Evolutionary conservation across 2,888 invertebrate species (phyloP).

Genomic region (Tridacna gigas): DNA sequence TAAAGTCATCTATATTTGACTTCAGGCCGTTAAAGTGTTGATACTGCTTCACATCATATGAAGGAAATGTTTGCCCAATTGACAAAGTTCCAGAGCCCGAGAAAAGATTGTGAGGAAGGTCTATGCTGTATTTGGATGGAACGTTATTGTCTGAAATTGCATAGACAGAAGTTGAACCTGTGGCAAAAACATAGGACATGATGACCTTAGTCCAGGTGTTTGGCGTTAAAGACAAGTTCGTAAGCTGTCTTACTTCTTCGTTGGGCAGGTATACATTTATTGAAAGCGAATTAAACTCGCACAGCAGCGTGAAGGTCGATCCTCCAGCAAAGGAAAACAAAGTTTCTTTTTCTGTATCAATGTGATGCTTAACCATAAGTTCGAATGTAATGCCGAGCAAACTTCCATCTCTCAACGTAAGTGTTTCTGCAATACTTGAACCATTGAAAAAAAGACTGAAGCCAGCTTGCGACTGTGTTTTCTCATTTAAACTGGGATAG

Average conservation of each 20-base stretch:
- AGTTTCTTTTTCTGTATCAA: slow-evolving; percentile 48
- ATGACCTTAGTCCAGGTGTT: too few relatives aligned
- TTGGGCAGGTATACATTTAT: slow-evolving; percentile 45
- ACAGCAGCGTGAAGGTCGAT: slow-evolving; percentile 52
- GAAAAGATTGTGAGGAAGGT: slow-evolving; percentile 59
- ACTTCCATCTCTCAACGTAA: slow-evolving; percentile 45
- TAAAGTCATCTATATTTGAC: slow-evolving; percentile 71
- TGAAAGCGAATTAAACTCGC: slow-evolving; percentile 48
- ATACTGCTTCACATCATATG: slow-evolving; percentile 47
- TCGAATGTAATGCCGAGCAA: slow-evolving; percentile 64
- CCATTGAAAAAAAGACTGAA: too few relatives aligned
- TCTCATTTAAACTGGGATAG: too few relatives aligned
- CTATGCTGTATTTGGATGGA: neutral
- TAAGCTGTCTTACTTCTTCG: slow-evolving; percentile 40
- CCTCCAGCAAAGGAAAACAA: slow-evolving; percentile 68
- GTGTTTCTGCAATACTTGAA: slow-evolving; percentile 26
- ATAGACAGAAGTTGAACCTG: too few relatives aligned
- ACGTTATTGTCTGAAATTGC: too few relatives aligned
- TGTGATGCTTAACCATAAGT: slow-evolving; percentile 62
- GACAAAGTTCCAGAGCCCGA: slow-evolving; percentile 63
- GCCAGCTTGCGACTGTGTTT: too few relatives aligned
- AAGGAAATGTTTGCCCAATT: slow-evolving; percentile 73
- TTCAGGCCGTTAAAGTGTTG: slow-evolving; percentile 39
- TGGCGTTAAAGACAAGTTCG: slow-evolving; percentile 56
- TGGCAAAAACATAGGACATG: too few relatives aligned